Base-by-base conservation (phyloP, 2,797 vertebrate genomes). In the Phrynocephalus vlangalii region DNA sequence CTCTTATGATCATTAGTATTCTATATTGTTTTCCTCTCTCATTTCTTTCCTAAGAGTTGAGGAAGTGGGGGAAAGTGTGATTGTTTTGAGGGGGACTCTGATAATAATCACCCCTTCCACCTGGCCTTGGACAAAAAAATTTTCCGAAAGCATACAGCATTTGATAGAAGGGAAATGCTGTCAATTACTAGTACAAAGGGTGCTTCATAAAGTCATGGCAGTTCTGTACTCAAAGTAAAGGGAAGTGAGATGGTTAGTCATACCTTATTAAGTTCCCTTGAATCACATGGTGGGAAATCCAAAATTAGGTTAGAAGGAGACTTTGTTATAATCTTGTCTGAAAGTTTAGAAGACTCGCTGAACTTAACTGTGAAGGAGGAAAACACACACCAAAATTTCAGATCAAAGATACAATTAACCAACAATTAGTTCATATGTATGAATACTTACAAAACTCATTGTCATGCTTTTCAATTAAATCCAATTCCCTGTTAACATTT, bases 231-330 rank as follows among this genome's bases (percentile, higher is more conserved):
- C 4, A 44, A 44, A 52, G 66, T 52, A 68, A 78, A 68, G 67
- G 11, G 22, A 67, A 85, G n/a, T 78, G 26, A 60, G 10, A 13
- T 38, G 30, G 60, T 5, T 75, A 0, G 66, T 76, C 78, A 2
- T 81, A 96, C 95, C 96, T 95, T 91, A 88, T 30, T 91, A 82
- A 86, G 82, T 38, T 94, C 63, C 92, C 88, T 78, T 0, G 93
- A 80, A 89, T 90, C 22, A 91, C 89, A 72, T 13, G 71, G 92
- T 8, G 8, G 83, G 68, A 82, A 90, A 13, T 91, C 88, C 85
- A 79, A 90, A 72, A 89, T 88, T 83, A 76, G 82, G 75, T 0
- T 71, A 3, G 84, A 88, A 67, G 86, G 60, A 66, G 82, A 91
- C 87, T 20, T 79, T 83, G 86, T 70, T 63, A 1, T 0, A 5